phyloP scores from a whole-genome alignment of 2,888 invertebrate species.

The Pammene fasciana region DNA sequence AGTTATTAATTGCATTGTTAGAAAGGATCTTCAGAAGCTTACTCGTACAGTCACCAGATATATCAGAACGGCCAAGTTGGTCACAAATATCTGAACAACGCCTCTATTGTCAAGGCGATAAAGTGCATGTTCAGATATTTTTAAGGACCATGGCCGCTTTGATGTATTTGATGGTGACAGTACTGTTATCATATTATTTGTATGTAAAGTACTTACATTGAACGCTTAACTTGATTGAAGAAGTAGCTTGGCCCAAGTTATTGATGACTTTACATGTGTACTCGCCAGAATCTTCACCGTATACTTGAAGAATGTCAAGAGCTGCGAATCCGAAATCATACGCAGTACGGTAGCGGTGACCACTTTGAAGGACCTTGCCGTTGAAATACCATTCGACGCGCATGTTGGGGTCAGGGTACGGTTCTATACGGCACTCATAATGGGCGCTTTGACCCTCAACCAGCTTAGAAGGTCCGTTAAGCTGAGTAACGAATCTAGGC shows the following conservation, averaged over 20 bases:
- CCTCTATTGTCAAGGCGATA: no score
- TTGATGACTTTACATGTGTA: constrained; percentile 95
- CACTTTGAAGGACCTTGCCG: constrained; percentile 93
- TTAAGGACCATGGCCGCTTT: no score
- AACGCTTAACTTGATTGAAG: constrained; percentile 91
- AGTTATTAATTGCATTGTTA: no score
- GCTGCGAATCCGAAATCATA: constrained; percentile 99
- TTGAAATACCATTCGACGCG: constrained; percentile 98
- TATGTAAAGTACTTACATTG: constrained; percentile 85
- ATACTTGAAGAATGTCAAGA: constrained; percentile 96
- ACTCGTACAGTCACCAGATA: no score
- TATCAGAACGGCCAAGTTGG: no score
- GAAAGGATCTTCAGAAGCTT: no score
- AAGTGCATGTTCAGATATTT: no score
- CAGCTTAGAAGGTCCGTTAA: constrained; percentile 93
- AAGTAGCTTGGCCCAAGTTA: constrained; percentile 91
- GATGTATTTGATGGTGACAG: no score
- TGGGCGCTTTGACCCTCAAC: constrained; percentile 95
- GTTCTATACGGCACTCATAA: constrained; percentile 96
- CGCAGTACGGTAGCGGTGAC: constrained; percentile 96
- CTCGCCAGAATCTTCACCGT: constrained; percentile 96
- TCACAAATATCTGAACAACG: no score
- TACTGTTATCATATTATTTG: neutral
- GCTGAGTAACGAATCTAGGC: constrained; percentile 92
- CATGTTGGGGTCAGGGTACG: constrained; percentile 94